Evolutionary conservation across 2,797 vertebrate species (phyloP).

Genomic region (Psittacula echo): DNA sequence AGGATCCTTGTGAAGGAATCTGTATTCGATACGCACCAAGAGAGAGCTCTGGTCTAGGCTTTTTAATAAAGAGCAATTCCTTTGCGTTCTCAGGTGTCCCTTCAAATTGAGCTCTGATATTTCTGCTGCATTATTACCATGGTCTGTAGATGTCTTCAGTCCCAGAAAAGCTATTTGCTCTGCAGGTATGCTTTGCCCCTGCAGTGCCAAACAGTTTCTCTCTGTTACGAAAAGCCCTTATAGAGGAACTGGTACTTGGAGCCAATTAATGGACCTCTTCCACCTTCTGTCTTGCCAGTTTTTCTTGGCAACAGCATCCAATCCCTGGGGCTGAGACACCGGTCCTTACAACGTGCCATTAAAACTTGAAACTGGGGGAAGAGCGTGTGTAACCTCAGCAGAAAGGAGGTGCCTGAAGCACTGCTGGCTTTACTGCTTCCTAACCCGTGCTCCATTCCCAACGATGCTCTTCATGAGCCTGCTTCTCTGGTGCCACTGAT

Average conservation of each 20-base stretch:
- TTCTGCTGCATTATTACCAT: slow-evolving; percentile 16
- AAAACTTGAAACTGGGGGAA: background rate
- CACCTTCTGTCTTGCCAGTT: slow-evolving; percentile 44
- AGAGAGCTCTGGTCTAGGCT: slow-evolving; percentile 14
- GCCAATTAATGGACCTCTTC: slow-evolving; percentile 36
- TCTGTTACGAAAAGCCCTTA: slow-evolving; percentile 42
- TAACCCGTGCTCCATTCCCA: background rate
- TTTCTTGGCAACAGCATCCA: slow-evolving; percentile 38
- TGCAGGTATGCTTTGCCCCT: slow-evolving; percentile 29
- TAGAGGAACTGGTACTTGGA: slow-evolving; percentile 30
- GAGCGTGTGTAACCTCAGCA: background rate
- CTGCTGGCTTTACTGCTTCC: background rate
- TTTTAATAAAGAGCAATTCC: slow-evolving; percentile 66
- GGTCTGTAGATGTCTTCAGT: slow-evolving; percentile 54
- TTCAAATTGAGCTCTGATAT: slow-evolving; percentile 50
- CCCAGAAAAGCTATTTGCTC: slow-evolving; percentile 37
- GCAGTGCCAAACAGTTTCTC: background rate
- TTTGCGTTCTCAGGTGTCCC: slow-evolving; percentile 54
- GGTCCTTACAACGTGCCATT: background rate
- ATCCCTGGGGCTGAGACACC: background rate
- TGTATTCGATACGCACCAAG: slow-evolving; percentile 31
- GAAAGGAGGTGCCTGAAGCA: background rate
- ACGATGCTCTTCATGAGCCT: background rate
- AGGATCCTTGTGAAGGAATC: slow-evolving; percentile 16
- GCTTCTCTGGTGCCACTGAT: background rate